phyloP scores from a whole-genome alignment of 1,140 invertebrate genomes.

The Temnothorax curvispinosus region DNA sequence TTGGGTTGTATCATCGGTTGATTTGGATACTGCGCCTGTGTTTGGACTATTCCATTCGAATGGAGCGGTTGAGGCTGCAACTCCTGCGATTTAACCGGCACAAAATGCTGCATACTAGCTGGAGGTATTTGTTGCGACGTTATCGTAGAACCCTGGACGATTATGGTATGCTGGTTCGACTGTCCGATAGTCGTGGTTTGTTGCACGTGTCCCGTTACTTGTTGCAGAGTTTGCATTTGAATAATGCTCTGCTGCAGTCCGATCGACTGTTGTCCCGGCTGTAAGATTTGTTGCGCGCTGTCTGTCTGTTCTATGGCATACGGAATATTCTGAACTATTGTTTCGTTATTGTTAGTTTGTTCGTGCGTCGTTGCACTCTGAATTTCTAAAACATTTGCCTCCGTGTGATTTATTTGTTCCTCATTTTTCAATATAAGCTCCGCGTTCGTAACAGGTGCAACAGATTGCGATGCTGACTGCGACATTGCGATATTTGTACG shows the following conservation, averaged over 20 bases:
- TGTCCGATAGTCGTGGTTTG: conserved; percentile 66
- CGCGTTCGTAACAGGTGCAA: not conserved
- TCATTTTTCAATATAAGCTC: conserved; percentile 44
- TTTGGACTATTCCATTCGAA: conserved; percentile 28
- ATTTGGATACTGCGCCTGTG: conserved; percentile 68
- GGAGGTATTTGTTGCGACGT: conserved; percentile 67
- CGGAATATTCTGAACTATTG: conserved; percentile 52
- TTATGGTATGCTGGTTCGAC: conserved; percentile 70
- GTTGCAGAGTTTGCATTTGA: conserved; percentile 62
- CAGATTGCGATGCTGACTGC: conserved; percentile 39
- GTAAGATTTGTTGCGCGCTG: conserved; percentile 49
- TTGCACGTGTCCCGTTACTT: conserved; percentile 66
- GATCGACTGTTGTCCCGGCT: conserved; percentile 61
- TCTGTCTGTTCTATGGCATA: conserved; percentile 63
- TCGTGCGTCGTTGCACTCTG: conserved; percentile 27
- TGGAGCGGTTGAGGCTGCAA: conserved; percentile 66
- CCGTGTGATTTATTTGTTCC: conserved; percentile 27
- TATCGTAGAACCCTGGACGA: conserved; percentile 58
- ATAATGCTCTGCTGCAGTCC: conserved; percentile 58
- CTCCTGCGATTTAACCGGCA: conserved; percentile 60
- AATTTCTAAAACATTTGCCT: conserved; percentile 54
- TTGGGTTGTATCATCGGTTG: conserved; percentile 65
- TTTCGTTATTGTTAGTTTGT: conserved; percentile 38
- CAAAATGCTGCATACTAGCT: conserved; percentile 58
- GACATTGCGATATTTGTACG: conserved; percentile 14